Evolutionary conservation across 2,888 invertebrate species (phyloP).

Genomic region (Coleophora flavipennella): DNA sequence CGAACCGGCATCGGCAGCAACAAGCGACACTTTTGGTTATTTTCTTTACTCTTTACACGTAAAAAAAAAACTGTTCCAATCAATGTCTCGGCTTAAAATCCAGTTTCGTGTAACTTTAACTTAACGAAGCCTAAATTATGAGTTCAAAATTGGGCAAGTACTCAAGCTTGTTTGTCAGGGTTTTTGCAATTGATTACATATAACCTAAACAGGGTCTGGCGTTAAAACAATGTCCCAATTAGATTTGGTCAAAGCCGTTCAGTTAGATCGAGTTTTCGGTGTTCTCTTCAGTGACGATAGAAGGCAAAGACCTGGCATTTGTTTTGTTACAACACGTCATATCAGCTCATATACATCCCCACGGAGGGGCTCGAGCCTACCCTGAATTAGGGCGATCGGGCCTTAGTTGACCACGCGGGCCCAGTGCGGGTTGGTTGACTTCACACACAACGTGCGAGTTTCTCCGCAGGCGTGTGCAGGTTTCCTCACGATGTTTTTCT

Average conservation of each 20-base stretch:
- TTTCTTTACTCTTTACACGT: too few relatives aligned
- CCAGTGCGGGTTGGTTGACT: too few relatives aligned
- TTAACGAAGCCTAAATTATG: too few relatives aligned
- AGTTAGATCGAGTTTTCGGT: constrained; percentile 21
- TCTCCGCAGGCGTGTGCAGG: neutral
- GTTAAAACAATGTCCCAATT: constrained; percentile 12
- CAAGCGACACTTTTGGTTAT: too few relatives aligned
- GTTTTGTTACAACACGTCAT: neutral
- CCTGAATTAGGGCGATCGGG: too few relatives aligned
- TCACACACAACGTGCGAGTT: neutral
- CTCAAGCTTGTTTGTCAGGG: neutral
- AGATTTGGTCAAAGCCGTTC: constrained; percentile 33
- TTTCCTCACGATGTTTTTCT: too few relatives aligned
- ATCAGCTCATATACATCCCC: too few relatives aligned
- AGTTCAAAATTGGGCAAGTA: neutral
- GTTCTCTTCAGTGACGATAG: constrained; percentile 16
- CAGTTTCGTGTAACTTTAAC: neutral
- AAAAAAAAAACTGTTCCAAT: too few relatives aligned
- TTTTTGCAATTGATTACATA: constrained; percentile 5
- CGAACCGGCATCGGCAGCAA: neutral
- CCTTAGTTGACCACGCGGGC: too few relatives aligned
- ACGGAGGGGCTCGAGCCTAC: too few relatives aligned
- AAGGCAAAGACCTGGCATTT: constrained; percentile 16
- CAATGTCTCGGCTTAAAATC: neutral
- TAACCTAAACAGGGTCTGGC: neutral